Base-by-base conservation (phyloP, 2,113 vertebrate genomes). In the Cebus imitator region DNA sequence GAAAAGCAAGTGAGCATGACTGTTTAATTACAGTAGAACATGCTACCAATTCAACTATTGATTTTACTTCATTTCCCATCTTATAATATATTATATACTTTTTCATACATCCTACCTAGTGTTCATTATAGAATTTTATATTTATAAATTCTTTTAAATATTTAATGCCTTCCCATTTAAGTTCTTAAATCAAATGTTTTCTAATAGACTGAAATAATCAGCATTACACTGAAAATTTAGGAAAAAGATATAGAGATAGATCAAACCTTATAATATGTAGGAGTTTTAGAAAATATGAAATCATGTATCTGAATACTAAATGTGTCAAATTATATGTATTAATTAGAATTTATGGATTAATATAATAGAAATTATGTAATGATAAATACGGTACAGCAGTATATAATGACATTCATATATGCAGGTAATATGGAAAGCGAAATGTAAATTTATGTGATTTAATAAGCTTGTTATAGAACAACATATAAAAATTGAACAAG, bases 361-460 rank as follows among this genome's bases (percentile, higher is more conserved):
- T 97, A 96, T 91, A 87, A 68, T 96, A 92, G 94, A 96, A 98
- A 97, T 68, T 93, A 72, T 95, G 87, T 96, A 97, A 97, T 96
- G 94, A 75, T 98, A 90, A 95, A 96, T 97, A 64, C 35, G 90
- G 91, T 64, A 85, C 83, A 91, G 57, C 95, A 97, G 48, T 97
- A 96, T 92, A 89, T 96, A 97, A 96, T 97, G 88, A 97, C 97
- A 92, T 61, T 97, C 96, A 94, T 81, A 90, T 76, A 93, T 93
- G 91, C 90, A 98, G 97, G 96, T 94, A 94, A 98, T 98, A 98
- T 95, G 96, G 94, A 96, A 98, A 98, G 97, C 81, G 96, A 96
- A 97, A 96, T 98, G 97, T 97, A 98, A 98, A 98, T 98, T 98
- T 98, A 98, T 98, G 98, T 98, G 95, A 96, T 96, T 98, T 98